A percentile compares a stretch with the other conserved stretches of the same genome.
Conservation (phyloP, 2,888 invertebrate species). For the Eupithecia tripunctaria region DNA sequence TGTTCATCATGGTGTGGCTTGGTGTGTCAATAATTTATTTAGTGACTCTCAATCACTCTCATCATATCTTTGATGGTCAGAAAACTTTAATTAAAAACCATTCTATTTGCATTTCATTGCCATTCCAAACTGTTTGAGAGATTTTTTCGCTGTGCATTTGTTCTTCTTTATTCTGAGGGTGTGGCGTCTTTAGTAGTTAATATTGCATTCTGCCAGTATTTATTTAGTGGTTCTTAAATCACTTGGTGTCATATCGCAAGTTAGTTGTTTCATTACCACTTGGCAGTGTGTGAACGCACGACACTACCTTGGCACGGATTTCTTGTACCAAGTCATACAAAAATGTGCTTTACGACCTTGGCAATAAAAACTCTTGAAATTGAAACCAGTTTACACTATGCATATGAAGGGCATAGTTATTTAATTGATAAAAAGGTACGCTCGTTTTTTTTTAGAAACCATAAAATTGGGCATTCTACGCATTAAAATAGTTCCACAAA, state of each 20-base stretch:
- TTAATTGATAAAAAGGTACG: constrained; percentile 25
- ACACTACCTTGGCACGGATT: constrained; percentile 48
- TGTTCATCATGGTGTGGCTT: neutral
- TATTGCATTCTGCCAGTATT: constrained; percentile 1
- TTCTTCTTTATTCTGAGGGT: neutral
- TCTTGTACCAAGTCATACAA: constrained; percentile 31
- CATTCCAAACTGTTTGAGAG: neutral
- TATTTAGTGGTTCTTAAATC: constrained; percentile 21
- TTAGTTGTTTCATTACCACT: constrained; percentile 36
- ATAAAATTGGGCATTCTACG: neutral
- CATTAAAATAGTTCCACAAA: neutral
- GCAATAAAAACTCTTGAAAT: constrained; percentile 38
- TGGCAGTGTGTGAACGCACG: constrained; percentile 40
- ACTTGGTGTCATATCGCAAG: constrained; percentile 28
- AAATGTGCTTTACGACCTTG: constrained; percentile 40
- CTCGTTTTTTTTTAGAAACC: neutral
- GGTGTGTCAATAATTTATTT: neutral
- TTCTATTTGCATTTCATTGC: too few relatives aligned
- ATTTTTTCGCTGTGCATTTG: neutral
- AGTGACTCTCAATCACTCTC: constrained; percentile 24
- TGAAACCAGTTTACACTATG: constrained; percentile 33
- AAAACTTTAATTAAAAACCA: neutral
- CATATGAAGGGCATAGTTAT: constrained; percentile 23
- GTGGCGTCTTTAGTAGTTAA: neutral
- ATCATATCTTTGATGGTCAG: constrained; percentile 7